These are phyloP conservation scores for Sclerurus mexicanus DNA, from an alignment of 2,113 vertebrate species.

Conservation along the genomic window DNA sequence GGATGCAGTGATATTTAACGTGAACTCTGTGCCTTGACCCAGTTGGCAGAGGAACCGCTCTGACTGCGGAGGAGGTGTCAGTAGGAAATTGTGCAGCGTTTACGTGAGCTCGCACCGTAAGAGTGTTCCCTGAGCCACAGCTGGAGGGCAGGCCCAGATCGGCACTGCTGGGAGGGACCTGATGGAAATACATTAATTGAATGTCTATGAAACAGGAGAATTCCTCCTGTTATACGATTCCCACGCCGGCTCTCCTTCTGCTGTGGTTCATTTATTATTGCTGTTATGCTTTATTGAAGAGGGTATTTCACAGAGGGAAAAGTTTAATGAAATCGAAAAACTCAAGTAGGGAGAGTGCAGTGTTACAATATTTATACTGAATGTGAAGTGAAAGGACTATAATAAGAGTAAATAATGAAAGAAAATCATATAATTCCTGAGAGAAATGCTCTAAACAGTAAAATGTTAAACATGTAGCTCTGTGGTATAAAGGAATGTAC, in stretches of 20 bases:
- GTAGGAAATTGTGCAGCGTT: slow-evolving; percentile 22
- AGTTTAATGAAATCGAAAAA: background rate
- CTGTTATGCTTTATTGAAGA: slow-evolving; percentile 18
- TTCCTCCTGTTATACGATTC: background rate
- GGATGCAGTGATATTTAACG: background rate
- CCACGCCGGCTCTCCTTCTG: background rate
- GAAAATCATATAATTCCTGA: background rate
- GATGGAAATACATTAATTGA: slow-evolving; percentile 34
- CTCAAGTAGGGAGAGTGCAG: background rate
- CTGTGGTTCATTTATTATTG: slow-evolving; percentile 13
- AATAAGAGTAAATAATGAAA: slow-evolving; percentile 18
- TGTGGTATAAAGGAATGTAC: background rate
- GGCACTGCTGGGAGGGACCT: background rate
- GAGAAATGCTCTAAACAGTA: background rate
- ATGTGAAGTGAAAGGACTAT: background rate
- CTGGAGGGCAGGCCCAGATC: background rate
- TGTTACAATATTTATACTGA: background rate
- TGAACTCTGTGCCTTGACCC: background rate
- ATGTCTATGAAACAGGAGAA: slow-evolving; percentile 10
- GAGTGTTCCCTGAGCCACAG: background rate
- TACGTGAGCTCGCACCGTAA: background rate
- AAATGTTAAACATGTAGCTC: background rate
- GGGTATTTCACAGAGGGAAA: background rate
- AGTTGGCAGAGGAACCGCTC: background rate
- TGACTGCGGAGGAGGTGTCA: background rate